A percentile compares a stretch with the other conserved stretches of the same genome.
Conservation (phyloP, 1,140 invertebrate species). For the Dreissena polymorpha region DNA sequence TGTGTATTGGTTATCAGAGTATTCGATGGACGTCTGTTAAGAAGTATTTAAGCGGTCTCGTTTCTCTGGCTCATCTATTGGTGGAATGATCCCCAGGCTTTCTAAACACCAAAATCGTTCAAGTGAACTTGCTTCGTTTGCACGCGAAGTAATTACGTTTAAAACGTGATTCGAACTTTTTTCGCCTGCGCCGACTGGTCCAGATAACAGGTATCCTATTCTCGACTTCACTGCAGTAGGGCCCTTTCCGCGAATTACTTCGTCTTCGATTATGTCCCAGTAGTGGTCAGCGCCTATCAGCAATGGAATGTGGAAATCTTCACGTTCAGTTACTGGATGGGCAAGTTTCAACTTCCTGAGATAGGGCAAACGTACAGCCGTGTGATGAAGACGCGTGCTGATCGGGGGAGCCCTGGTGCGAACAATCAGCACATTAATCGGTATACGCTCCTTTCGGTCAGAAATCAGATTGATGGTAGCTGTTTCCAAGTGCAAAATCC, state of each 20-base stretch:
- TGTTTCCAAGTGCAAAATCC: constrained; percentile 10
- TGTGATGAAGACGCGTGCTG: background rate
- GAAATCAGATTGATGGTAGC: background rate
- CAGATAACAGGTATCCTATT: constrained; percentile 47
- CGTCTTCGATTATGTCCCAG: no score
- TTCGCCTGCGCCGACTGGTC: constrained; percentile 1
- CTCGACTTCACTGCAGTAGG: constrained; percentile 44
- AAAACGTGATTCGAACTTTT: background rate
- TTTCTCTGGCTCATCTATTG: background rate
- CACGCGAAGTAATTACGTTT: background rate
- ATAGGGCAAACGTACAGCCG: constrained; percentile 2
- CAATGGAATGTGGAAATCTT: constrained; percentile 27
- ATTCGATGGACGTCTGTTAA: constrained; percentile 7
- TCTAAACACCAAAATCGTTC: constrained; percentile 30
- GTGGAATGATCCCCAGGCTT: background rate
- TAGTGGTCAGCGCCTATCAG: no score
- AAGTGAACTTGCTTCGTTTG: background rate
- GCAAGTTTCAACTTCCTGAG: constrained; percentile 42
- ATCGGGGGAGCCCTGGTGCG: constrained; percentile 27
- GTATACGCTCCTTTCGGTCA: constrained; percentile 2
- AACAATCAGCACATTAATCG: constrained; percentile 36
- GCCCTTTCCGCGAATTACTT: constrained; percentile 34
- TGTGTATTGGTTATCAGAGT: constrained; percentile 28
- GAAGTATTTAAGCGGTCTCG: constrained; percentile 14
- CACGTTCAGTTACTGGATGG: constrained; percentile 14